phyloP scores from a whole-genome alignment of 1,140 invertebrate species.

The Helicorthomorpha holstii region DNA sequence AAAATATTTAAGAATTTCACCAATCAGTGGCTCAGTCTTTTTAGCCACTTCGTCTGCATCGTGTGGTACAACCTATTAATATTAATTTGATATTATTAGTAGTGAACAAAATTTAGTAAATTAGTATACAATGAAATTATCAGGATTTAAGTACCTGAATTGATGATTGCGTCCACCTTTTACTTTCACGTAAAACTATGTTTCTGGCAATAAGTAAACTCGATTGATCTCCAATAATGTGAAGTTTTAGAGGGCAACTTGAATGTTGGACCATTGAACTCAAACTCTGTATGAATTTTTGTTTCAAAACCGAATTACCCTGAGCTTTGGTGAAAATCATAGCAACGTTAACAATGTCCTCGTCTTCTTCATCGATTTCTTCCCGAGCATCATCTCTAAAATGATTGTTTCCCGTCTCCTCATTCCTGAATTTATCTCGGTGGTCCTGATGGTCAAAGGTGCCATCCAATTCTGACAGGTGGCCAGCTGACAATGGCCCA shows the following conservation, averaged over 20 bases:
- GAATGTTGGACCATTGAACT: slow-evolving; percentile 34
- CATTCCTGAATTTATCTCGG: no score
- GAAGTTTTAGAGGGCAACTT: slow-evolving; percentile 37
- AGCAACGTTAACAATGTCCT: neutral
- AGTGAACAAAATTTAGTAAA: neutral
- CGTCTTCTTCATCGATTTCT: no score
- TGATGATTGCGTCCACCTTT: neutral
- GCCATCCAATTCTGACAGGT: no score
- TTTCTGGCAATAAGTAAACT: slow-evolving; percentile 42
- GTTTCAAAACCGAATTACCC: slow-evolving; percentile 35
- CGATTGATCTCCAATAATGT: slow-evolving; percentile 46
- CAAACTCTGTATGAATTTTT: slow-evolving; percentile 39
- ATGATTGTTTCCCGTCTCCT: no score
- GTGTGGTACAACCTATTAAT: slow-evolving; percentile 37
- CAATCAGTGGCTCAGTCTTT: slow-evolving; percentile 43
- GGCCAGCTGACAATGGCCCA: no score
- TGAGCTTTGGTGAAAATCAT: slow-evolving; percentile 1
- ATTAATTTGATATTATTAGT: neutral
- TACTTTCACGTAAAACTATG: slow-evolving; percentile 30
- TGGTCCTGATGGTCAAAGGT: no score
- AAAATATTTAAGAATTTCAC: slow-evolving; percentile 51
- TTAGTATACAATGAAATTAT: neutral
- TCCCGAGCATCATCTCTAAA: no score
- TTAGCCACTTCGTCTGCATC: slow-evolving; percentile 41
- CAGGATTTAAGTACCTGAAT: slow-evolving; percentile 8